phyloP scores from a whole-genome alignment of 1,140 invertebrate species.

The Sitodiplosis mosellana region DNA sequence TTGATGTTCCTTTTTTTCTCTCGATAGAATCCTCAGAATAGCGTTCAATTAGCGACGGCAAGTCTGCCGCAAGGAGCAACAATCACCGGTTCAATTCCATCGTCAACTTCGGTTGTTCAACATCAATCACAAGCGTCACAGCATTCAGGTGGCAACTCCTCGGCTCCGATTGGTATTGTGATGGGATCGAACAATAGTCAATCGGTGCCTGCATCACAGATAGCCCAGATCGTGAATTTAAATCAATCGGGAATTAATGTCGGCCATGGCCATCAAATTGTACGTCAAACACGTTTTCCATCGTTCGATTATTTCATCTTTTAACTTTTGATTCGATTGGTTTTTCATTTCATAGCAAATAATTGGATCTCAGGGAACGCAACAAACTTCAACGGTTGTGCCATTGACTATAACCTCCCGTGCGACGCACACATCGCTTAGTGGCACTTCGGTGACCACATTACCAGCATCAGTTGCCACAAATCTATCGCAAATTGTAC shows the following conservation, averaged over 20 bases:
- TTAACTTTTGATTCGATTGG: background rate
- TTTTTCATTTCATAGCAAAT: background rate
- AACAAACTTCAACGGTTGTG: constrained; percentile 13
- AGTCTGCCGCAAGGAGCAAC: constrained; percentile 7
- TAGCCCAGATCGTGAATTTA: constrained; percentile 8
- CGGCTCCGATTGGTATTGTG: background rate
- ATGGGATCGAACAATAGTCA: background rate
- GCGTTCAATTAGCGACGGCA: constrained; percentile 6
- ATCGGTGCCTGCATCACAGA: constrained; percentile 6
- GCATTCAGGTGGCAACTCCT: background rate
- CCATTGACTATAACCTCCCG: constrained; percentile 18
- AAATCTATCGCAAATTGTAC: background rate
- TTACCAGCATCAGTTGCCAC: background rate
- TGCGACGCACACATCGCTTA: constrained; percentile 3
- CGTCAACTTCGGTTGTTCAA: background rate
- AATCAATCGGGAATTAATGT: background rate
- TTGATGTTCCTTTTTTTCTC: too few species aligned
- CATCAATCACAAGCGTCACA: background rate
- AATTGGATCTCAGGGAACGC: background rate
- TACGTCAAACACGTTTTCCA: too few species aligned
- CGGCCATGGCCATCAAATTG: constrained; percentile 1
- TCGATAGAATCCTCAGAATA: too few species aligned
- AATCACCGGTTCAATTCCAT: background rate
- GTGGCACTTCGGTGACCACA: background rate
- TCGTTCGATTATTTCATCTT: too few species aligned